Percentiles rank a stretch among this genome's conserved stretches.
Evolutionary conservation across 2,797 vertebrate species (phyloP).

Genomic region (Neoniphon sammara): DNA sequence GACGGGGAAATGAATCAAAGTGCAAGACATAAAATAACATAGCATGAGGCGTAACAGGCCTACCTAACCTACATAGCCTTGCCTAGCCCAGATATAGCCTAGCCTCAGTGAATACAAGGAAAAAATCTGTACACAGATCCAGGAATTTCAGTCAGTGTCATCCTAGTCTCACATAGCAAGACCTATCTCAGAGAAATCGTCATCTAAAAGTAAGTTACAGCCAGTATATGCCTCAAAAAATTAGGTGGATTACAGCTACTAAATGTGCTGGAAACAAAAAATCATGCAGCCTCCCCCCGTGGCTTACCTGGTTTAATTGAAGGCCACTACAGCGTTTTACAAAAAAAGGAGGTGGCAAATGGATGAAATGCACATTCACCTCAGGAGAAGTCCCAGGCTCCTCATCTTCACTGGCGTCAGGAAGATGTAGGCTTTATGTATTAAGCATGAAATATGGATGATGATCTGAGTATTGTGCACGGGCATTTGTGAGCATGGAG

Average conservation of each 20-base stretch:
- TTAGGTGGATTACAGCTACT: no score
- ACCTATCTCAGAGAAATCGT: no score
- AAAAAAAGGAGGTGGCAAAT: conserved; percentile 38
- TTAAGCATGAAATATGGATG: conserved; percentile 71
- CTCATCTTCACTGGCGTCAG: conserved; percentile 38
- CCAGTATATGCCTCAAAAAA: conserved; percentile 17
- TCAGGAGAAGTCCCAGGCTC: conserved; percentile 24
- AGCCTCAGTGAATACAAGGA: no score
- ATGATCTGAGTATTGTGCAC: conserved; percentile 51
- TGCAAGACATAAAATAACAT: no score
- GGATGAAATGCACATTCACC: conserved; percentile 43
- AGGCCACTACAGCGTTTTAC: conserved; percentile 21
- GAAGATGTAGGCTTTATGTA: conserved; percentile 65
- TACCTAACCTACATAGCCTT: no score
- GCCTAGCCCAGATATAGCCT: no score
- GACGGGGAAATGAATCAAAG: no score
- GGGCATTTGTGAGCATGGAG: conserved; percentile 38
- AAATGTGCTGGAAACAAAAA: no score
- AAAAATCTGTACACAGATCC: no score
- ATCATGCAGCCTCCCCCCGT: neutral
- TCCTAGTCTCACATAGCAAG: no score
- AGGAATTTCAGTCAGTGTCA: no score
- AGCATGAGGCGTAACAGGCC: no score
- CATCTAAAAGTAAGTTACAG: neutral
- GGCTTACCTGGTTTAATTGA: conserved; percentile 14